A percentile compares a stretch with the other conserved stretches of the same genome.
Evolutionary conservation across 2,888 invertebrate species (phyloP).

Genomic region (Cabera pusaria): DNA sequence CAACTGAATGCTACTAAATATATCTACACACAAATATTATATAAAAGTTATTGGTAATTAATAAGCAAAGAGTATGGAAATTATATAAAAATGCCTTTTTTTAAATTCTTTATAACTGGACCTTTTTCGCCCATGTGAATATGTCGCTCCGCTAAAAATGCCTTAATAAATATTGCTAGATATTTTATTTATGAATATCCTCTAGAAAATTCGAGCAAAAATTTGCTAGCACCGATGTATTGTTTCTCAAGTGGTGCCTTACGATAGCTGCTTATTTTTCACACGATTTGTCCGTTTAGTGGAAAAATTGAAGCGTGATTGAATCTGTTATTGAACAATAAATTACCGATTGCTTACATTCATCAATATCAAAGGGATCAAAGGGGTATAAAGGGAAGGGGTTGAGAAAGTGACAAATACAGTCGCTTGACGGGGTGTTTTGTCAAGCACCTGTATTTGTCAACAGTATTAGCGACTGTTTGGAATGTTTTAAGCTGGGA

Average conservation of each 20-base stretch:
- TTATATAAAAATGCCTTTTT: no score
- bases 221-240: conserved; percentile 9
- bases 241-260: conserved; percentile 15
- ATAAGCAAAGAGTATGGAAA: no score
- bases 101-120: no score
- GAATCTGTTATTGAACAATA: conserved; percentile 32
- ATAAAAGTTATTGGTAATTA: no score
- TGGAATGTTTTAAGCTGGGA: conserved; percentile 1
- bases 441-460: no score
- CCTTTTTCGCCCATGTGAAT: no score
- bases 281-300: conserved; percentile 30
- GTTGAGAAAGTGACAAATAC: conserved; percentile 25
- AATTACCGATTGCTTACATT: conserved; percentile 29
- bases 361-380: conserved; percentile 28
- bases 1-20: no score
- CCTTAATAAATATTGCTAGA: no score
- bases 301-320: conserved; percentile 25
- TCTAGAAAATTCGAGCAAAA: conserved; percentile 2
- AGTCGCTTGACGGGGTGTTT: conserved; percentile 11
- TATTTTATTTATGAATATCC: conserved; percentile 13
- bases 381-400: conserved; percentile 22
- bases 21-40: no score
- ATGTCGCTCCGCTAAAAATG: no score
- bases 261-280: conserved; percentile 26
- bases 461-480: no score